These are phyloP conservation scores for Chrysaora quinquecirrha DNA, from an alignment of 30 jellyfish, hydroid and myxozoan species.

Conservation along the genomic window DNA sequence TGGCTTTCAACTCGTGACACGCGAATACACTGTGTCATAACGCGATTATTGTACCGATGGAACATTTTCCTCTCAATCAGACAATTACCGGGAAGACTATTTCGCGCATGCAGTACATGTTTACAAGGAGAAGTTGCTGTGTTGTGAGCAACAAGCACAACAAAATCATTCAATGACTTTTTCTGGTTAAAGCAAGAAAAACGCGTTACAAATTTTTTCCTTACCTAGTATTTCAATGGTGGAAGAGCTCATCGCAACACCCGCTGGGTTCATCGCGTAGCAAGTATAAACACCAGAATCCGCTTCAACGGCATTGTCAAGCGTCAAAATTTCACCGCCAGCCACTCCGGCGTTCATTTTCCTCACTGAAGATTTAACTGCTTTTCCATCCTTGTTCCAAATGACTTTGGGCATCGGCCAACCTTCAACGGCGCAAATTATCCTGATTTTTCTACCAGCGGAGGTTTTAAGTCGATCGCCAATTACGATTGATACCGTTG, in stretches of 20 bases:
- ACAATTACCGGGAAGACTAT: too few species aligned
- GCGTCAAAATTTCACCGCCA: slow-evolving; percentile 38
- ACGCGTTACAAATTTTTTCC: too few species aligned
- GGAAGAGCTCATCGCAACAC: slow-evolving; percentile 81
- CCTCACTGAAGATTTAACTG: slow-evolving; percentile 35
- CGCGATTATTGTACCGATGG: too few species aligned
- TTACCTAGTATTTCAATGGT: slow-evolving; percentile 61
- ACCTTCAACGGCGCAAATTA: slow-evolving; percentile 76
- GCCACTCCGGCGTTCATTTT: slow-evolving; percentile 31
- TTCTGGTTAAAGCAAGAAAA: too few species aligned
- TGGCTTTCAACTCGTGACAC: too few species aligned
- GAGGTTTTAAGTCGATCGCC: slow-evolving; percentile 83
- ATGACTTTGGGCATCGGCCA: slow-evolving; percentile 75
- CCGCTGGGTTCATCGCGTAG: slow-evolving; percentile 87
- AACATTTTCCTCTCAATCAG: too few species aligned
- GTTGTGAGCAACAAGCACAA: too few species aligned
- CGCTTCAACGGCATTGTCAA: slow-evolving; percentile 59
- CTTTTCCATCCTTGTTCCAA: slow-evolving; percentile 73
- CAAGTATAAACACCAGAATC: slow-evolving; percentile 84
- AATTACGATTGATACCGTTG: slow-evolving; percentile 41
- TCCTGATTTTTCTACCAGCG: slow-evolving; percentile 75
- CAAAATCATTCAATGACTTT: too few species aligned
- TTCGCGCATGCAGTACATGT: too few species aligned
- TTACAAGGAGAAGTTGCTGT: too few species aligned
- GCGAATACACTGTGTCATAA: too few species aligned